Evolutionary conservation across 1,140 invertebrate species (phyloP), one percentile per base, ranked within the genome.

Genomic region (Bicyclus anynana): DNA sequence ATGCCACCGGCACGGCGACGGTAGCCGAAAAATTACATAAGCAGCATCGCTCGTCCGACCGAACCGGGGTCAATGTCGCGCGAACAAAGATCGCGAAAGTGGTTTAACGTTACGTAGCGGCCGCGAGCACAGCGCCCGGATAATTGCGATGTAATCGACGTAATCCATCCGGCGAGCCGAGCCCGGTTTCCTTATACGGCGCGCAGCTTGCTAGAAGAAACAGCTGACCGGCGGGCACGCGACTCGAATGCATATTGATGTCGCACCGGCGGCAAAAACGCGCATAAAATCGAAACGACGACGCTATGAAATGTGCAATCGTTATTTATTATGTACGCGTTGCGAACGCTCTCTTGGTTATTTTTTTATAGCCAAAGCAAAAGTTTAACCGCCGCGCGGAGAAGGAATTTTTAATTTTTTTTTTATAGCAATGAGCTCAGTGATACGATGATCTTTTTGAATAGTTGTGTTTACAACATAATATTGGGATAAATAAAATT

Each of bases 201-300:
- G 74, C 70, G 79, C 81, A 84, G 84, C 81, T 80, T 86, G 83
- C 73, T 84, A 85, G 82, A 83, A 84, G 74, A 81, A 81, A 85
- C 84, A 87, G 82, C 82, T 87, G 84, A 85, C 69, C 80, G 72
- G 44, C 44, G 10, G 33, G 80, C 82, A 84, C 84, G 80, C 84
- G 80, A 76, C 74, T 68, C 64, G 64, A 68, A 71, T 78, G 79
- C 77, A 84, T 83, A 83, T 86, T 81, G 77, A 84, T 83, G 79
- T 62, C 64, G 66, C 69, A 69, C 72, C 73, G 72, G 73, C 65
- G 49, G 72, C 72, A 84, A 83, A 83, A 84, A 81, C 72, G 69
- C 59, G 65, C 65, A 79, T 80, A 80, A 81, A 80, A 77, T 80
- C 76, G 77, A 84, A 80, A 75, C 69, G 70, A 64, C 73, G 67